phyloP scores from a whole-genome alignment of 1,140 invertebrate species.

The Orius laevigatus region DNA sequence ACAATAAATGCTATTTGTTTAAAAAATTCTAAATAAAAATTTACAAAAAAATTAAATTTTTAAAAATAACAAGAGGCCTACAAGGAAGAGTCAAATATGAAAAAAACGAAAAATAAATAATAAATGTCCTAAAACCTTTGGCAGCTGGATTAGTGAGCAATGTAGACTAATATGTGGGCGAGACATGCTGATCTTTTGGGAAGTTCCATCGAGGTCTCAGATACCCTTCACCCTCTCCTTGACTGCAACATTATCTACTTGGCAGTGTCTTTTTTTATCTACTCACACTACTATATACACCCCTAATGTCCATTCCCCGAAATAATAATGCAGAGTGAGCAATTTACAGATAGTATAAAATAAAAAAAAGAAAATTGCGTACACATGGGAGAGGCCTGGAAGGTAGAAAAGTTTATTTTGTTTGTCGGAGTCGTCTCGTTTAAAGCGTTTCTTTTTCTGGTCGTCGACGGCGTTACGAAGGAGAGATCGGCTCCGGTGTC shows the following conservation, averaged over 20 bases:
- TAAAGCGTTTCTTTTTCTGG: no score
- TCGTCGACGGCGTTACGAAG: constrained; percentile 1
- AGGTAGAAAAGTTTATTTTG: no score
- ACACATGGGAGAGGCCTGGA: constrained; percentile 16
- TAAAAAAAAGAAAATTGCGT: constrained; percentile 10
- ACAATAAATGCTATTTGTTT: constrained; percentile 12
- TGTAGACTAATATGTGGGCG: constrained; percentile 14
- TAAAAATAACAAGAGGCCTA: constrained; percentile 15
- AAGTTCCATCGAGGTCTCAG: constrained; percentile 23
- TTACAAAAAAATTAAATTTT: constrained; percentile 17
- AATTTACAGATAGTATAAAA: constrained; percentile 19
- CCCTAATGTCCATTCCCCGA: not conserved
- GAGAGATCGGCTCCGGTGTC: constrained; percentile 42
- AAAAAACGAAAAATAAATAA: not conserved
- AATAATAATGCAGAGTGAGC: constrained; percentile 18
- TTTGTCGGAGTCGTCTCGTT: no score
- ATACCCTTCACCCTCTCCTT: constrained; percentile 16
- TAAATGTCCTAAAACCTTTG: constrained; percentile 10
- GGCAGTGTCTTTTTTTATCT: constrained; percentile 11
- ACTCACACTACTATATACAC: constrained; percentile 10
- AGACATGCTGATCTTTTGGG: constrained; percentile 19
- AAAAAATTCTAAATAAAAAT: constrained; percentile 11
- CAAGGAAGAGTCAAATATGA: constrained; percentile 15
- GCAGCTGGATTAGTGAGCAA: constrained; percentile 17
- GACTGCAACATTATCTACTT: constrained; percentile 16